Conservation (phyloP, 2,113 vertebrate genomes). For the Oreochromis tanganicae region DNA sequence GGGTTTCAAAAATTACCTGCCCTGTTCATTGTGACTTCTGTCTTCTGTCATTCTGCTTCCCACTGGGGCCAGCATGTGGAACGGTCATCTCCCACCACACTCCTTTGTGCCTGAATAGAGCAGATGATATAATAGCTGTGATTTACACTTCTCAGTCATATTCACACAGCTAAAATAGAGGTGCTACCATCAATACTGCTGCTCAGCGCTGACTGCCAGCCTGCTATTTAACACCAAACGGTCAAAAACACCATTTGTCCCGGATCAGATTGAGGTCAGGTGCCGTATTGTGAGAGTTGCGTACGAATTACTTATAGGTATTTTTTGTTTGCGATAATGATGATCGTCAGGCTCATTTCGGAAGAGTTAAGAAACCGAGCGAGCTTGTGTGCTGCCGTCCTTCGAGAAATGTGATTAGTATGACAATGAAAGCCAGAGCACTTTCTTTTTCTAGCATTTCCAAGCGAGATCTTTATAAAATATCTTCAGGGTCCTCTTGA, state of each 20-base stretch:
- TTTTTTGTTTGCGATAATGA: constrained; percentile 44
- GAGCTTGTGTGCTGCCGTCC: constrained; percentile 6
- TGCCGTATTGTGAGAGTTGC: constrained; percentile 13
- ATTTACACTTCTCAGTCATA: constrained; percentile 46
- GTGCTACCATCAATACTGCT: constrained; percentile 19
- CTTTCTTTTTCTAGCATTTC: constrained; percentile 26
- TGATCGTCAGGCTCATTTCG: constrained; percentile 27
- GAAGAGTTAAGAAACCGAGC: constrained; percentile 17
- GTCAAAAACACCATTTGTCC: constrained; percentile 19
- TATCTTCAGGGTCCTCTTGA: constrained; percentile 39
- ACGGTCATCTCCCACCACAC: constrained; percentile 26
- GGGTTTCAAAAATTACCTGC: not conserved
- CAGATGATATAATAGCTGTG: constrained; percentile 40
- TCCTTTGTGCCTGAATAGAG: constrained; percentile 26
- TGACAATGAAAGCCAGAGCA: constrained; percentile 29
- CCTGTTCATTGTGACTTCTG: constrained; percentile 2
- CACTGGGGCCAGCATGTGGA: constrained; percentile 20
- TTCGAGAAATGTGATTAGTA: constrained; percentile 32
- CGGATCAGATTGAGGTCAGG: constrained; percentile 26
- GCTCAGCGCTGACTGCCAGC: not conserved
- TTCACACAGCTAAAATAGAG: constrained; percentile 38
- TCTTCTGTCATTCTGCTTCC: constrained; percentile 8
- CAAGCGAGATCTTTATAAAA: constrained; percentile 34
- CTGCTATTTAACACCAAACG: constrained; percentile 38
- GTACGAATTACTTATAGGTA: constrained; percentile 19